A percentile compares a stretch with the other conserved stretches of the same genome.
Evolutionary conservation across 1,140 invertebrate species (phyloP).

Genomic region (Galendromus occidentalis): DNA sequence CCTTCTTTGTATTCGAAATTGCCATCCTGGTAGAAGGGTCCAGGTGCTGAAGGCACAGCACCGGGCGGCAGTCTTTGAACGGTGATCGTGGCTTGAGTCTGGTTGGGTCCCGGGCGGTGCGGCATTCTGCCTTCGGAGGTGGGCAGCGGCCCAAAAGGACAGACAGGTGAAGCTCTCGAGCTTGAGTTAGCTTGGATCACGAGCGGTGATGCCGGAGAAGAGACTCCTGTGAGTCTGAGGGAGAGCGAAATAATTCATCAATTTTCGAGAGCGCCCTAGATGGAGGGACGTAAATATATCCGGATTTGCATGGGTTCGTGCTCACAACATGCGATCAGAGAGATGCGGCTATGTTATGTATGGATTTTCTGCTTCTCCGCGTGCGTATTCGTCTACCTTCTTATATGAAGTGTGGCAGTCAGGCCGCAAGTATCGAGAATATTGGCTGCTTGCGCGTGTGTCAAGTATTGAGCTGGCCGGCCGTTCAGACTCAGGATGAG

Average conservation of each 20-base stretch:
- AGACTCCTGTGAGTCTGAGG: too few species aligned
- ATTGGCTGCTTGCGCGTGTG: slow-evolving; percentile 72
- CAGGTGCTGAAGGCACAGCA: neutral
- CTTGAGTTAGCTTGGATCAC: neutral
- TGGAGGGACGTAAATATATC: too few species aligned
- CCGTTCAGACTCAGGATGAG: slow-evolving; percentile 69
- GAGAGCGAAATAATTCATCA: too few species aligned
- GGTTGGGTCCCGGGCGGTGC: neutral
- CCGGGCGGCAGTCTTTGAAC: slow-evolving; percentile 1
- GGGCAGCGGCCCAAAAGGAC: neutral
- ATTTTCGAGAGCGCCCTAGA: too few species aligned
- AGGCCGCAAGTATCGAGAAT: slow-evolving; percentile 50
- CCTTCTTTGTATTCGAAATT: slow-evolving; percentile 7
- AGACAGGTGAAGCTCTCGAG: neutral
- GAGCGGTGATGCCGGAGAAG: neutral
- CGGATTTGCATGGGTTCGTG: too few species aligned
- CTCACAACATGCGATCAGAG: too few species aligned
- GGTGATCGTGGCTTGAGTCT: slow-evolving; percentile 3
- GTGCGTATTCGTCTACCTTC: slow-evolving; percentile 21
- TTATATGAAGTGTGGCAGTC: slow-evolving; percentile 19
- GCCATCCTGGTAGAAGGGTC: neutral
- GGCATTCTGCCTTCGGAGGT: neutral
- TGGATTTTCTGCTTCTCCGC: neutral
- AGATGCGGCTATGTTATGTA: too few species aligned
- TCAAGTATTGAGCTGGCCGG: slow-evolving; percentile 57